Percentiles rank a stretch among this genome's conserved stretches.
Evolutionary conservation across 1,140 invertebrate genomes (phyloP).

Genomic region (Odontomachus brunneus): DNA sequence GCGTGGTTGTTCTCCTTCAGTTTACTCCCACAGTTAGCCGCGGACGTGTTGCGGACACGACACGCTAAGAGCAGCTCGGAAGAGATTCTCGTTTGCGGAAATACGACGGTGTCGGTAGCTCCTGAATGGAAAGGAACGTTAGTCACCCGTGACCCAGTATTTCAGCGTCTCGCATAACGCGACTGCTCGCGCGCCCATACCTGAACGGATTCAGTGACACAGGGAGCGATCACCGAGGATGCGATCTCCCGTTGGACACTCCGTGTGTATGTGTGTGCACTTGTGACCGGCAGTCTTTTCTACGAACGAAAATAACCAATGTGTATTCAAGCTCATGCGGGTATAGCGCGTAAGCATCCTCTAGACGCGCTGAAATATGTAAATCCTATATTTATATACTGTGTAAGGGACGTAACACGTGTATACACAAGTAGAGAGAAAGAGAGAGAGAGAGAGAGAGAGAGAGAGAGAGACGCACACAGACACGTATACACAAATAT

Average conservation of each 20-base stretch:
- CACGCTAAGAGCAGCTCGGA: neutral
- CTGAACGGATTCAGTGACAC: neutral
- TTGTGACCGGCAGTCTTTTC: slow-evolving; percentile 15
- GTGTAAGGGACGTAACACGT: slow-evolving; percentile 19
- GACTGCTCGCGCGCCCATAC: neutral
- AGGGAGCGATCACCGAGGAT: neutral
- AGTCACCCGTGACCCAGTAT: neutral
- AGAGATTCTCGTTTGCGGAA: slow-evolving; percentile 20
- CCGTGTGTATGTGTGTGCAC: too few species aligned
- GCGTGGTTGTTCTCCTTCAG: neutral
- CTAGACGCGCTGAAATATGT: slow-evolving; percentile 48
- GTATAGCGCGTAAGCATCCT: slow-evolving; percentile 40
- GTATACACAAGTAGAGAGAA: too few species aligned
- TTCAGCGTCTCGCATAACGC: neutral
- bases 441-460: too few species aligned
- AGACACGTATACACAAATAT: too few species aligned
- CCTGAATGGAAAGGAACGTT: neutral
- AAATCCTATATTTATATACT: slow-evolving; percentile 59
- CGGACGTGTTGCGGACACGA: neutral
- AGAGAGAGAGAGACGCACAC: too few species aligned
- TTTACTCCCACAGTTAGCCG: neutral
- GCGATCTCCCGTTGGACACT: neutral
- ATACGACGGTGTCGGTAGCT: neutral
- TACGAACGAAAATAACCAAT: slow-evolving; percentile 15
- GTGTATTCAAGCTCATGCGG: slow-evolving; percentile 5